Conservation (phyloP, 1,140 invertebrate genomes). For the Atta colombica region DNA sequence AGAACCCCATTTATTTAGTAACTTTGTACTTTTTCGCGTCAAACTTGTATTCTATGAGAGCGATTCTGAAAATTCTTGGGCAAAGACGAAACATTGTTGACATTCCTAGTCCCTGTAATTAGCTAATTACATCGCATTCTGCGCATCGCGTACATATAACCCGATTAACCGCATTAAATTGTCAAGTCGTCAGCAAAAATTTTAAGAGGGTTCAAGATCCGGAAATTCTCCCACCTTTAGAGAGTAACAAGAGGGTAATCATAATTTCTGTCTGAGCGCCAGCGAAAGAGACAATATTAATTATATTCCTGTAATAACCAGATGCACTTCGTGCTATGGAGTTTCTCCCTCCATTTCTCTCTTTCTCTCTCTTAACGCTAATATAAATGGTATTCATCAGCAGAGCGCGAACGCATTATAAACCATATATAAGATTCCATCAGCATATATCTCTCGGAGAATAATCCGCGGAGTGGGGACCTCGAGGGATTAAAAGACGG, state of each 20-base stretch:
- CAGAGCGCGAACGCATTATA: constrained; percentile 79
- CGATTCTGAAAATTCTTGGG: too few species aligned
- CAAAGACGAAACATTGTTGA: constrained; percentile 14
- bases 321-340: constrained; percentile 49
- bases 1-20: neutral
- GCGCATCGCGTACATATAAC: constrained; percentile 60
- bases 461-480: constrained; percentile 77
- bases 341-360: neutral
- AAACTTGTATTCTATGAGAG: neutral
- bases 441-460: constrained; percentile 80
- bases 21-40: neutral
- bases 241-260: constrained; percentile 71
- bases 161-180: constrained; percentile 77
- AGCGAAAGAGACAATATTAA: constrained; percentile 82
- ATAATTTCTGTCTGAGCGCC: constrained; percentile 66
- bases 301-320: constrained; percentile 84
- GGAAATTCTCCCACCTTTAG: neutral
- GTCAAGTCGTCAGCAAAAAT: constrained; percentile 80
- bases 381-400: constrained; percentile 83
- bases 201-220: constrained; percentile 19
- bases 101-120: constrained; percentile 73
- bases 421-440: constrained; percentile 82
- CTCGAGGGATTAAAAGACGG: constrained; percentile 69
- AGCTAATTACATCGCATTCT: constrained; percentile 67
- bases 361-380: constrained; percentile 67